These are phyloP conservation scores for Ethmia dodecea DNA, from an alignment of 2,888 invertebrate species.

Conservation along the genomic window DNA sequence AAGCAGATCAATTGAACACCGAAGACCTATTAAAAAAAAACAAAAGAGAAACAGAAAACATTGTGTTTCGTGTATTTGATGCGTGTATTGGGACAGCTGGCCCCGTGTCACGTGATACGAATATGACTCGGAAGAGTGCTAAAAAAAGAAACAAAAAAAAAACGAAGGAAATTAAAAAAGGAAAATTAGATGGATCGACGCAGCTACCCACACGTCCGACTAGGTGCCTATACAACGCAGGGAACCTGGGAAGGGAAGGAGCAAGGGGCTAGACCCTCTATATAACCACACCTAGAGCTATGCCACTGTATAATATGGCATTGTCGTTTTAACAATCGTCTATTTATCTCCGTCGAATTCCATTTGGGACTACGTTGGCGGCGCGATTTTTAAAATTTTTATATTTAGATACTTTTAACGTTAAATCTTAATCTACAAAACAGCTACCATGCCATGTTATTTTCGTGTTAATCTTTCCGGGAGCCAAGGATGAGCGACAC, in stretches of 20 bases:
- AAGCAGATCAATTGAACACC: conserved; percentile 65
- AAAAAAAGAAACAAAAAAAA: conserved; percentile 36
- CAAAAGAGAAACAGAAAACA: conserved; percentile 26
- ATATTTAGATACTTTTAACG: conserved; percentile 33
- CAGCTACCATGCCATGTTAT: conserved; percentile 60
- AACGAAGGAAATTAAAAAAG: conserved; percentile 26
- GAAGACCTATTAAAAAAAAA: conserved; percentile 36
- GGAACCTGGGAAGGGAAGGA: conserved; percentile 39
- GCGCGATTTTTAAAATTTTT: conserved; percentile 38
- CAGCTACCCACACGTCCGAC: conserved; percentile 52
- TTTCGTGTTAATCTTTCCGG: conserved; percentile 44
- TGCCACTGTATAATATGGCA: conserved; percentile 29
- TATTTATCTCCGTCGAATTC: conserved; percentile 31
- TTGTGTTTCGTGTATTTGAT: conserved; percentile 61
- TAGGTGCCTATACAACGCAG: conserved; percentile 62
- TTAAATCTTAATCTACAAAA: conserved; percentile 43
- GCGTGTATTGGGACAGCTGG: conserved; percentile 49
- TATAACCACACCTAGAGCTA: conserved; percentile 32
- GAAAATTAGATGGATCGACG: conserved; percentile 39
- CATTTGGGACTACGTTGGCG: conserved; percentile 55
- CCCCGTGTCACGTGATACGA: conserved; percentile 64
- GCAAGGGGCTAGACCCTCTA: conserved; percentile 35
- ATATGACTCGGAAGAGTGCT: conserved; percentile 66
- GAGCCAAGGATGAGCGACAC: conserved; percentile 59
- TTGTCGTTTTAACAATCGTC: conserved; percentile 16